Conservation (phyloP, 2,888 invertebrate species). For the Tridacna crocea region DNA sequence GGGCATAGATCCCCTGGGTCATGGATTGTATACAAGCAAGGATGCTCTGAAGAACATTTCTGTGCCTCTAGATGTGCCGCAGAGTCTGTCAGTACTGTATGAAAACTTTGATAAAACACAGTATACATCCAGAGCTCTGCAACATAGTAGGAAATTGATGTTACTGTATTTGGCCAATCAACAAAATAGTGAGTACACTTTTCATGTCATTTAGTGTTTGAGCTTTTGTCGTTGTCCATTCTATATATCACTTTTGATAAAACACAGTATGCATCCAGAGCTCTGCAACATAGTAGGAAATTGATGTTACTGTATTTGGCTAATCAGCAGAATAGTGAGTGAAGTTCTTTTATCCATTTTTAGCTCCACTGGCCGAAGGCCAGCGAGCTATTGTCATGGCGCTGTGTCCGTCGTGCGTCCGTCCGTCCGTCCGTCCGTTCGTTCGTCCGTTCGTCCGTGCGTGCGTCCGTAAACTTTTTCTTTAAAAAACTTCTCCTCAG, state of each 20-base stretch:
- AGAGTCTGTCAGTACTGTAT: conserved; percentile 76
- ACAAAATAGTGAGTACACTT: conserved; percentile 76
- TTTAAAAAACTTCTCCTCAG: too few relatives aligned
- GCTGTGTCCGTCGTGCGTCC: too few relatives aligned
- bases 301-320: conserved; percentile 82
- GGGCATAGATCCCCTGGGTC: conserved; percentile 79
- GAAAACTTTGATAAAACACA: conserved; percentile 75
- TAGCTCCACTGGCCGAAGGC: too few relatives aligned
- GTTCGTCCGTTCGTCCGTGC: too few relatives aligned
- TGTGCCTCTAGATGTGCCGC: conserved; percentile 81
- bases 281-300: conserved; percentile 81
- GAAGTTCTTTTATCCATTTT: too few relatives aligned
- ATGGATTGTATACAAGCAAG: conserved; percentile 78
- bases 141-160: conserved; percentile 81
- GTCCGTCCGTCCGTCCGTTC: too few relatives aligned
- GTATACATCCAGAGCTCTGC: conserved; percentile 81
- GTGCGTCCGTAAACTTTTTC: too few relatives aligned
- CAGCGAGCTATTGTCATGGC: too few relatives aligned
- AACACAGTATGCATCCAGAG: conserved; percentile 80
- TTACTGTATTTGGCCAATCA: conserved; percentile 82
- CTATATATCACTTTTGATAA: too few relatives aligned
- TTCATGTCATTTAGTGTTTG: too few relatives aligned
- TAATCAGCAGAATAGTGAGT: conserved; percentile 81
- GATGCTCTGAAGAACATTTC: conserved; percentile 78
- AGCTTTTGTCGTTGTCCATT: too few relatives aligned